Evolutionary conservation across 2,888 invertebrate genomes (phyloP).

Genomic region (Leistus spinibarbis): DNA sequence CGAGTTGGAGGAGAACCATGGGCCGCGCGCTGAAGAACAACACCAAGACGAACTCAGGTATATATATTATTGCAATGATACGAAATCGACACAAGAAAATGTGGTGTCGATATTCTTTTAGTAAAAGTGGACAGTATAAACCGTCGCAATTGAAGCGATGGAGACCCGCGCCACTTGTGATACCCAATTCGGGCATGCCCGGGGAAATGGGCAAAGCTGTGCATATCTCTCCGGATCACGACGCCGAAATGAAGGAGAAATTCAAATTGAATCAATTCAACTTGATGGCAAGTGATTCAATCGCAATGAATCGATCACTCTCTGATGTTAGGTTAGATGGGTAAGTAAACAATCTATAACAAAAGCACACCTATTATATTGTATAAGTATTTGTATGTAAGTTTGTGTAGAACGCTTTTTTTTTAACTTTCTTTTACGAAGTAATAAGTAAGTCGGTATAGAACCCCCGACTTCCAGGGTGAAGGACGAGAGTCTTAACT

Average conservation of each 20-base stretch:
- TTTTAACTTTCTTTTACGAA: too few species aligned
- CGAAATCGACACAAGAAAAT: not conserved
- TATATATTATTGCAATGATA: not conserved
- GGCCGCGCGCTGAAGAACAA: slow-evolving; percentile 10
- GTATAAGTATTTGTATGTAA: too few species aligned
- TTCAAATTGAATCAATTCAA: slow-evolving; percentile 99
- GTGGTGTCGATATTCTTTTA: slow-evolving; percentile 40
- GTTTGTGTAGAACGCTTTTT: too few species aligned
- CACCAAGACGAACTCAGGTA: slow-evolving; percentile 34
- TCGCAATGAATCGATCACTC: slow-evolving; percentile 93
- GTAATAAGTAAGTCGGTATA: too few species aligned
- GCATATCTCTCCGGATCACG: slow-evolving; percentile 82
- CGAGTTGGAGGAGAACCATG: slow-evolving; percentile 17
- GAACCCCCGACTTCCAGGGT: too few species aligned
- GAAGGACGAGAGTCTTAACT: too few species aligned
- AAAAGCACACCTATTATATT: not conserved
- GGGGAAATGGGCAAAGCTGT: slow-evolving; percentile 97
- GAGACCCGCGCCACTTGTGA: slow-evolving; percentile 73
- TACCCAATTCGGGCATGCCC: slow-evolving; percentile 71
- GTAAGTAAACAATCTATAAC: slow-evolving; percentile 63
- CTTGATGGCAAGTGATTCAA: slow-evolving; percentile 95
- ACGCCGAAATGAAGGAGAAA: slow-evolving; percentile 89
- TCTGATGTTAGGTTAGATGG: slow-evolving; percentile 92
- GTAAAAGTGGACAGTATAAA: slow-evolving; percentile 52
- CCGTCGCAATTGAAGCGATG: slow-evolving; percentile 68